A percentile compares a stretch with the other conserved stretches of the same genome.
These are phyloP conservation scores for Hemiscyllium ocellatum DNA, from an alignment of 2,113 vertebrate species.

Conservation along the genomic window DNA sequence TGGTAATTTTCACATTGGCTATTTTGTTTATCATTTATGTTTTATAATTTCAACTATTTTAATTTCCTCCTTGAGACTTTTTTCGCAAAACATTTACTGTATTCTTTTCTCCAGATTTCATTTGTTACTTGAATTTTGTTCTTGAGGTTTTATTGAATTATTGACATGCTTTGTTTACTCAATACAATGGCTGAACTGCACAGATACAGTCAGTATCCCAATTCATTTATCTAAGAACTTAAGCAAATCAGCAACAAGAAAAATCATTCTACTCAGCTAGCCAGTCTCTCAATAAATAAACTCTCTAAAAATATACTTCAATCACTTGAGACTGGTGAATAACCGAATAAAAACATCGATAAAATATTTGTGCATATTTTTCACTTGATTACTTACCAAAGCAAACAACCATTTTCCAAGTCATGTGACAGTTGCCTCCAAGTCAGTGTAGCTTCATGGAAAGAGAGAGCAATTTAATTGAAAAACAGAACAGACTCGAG, in stretches of 20 bases:
- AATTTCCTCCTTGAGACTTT: neutral
- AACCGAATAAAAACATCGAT: neutral
- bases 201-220: neutral
- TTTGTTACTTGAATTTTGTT: neutral
- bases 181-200: neutral
- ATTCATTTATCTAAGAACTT: neutral
- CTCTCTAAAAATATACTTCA: neutral
- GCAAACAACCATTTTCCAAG: neutral
- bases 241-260: neutral
- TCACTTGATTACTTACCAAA: slow-evolving; percentile 24
- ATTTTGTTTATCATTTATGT: neutral
- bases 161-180: neutral
- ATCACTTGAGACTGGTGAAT: neutral
- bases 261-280: neutral
- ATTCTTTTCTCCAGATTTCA: neutral
- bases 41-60: neutral
- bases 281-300: neutral
- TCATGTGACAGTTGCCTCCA: neutral
- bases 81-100: neutral
- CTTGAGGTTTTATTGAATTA: neutral
- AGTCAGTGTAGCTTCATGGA: neutral
- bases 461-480: neutral
- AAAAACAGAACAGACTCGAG: neutral
- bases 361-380: slow-evolving; percentile 6
- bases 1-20: neutral